Base-by-base conservation (phyloP, 2,888 invertebrate genomes). In the Andrena bicolor region DNA sequence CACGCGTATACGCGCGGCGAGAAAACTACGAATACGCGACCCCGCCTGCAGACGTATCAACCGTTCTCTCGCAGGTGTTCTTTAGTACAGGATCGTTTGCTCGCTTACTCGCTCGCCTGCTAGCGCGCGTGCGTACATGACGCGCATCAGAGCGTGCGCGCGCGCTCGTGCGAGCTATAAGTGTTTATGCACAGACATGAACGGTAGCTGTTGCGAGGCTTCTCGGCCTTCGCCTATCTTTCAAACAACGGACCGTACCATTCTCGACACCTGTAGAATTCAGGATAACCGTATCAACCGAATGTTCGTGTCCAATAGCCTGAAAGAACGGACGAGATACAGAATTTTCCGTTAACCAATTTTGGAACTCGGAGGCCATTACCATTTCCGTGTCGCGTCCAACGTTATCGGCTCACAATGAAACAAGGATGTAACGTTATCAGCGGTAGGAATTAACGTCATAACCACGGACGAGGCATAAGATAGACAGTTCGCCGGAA, bases 41-140 rank as follows among this genome's bases (percentile, higher is more conserved):
- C 80, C 63, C 80, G 73, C 66, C 72, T 80, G 60, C 48, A 63
- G 61, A 63, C 61, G 72, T 23, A 68, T 68, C 72, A n/a, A 70
- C 64, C 77, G 73, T 63, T 49, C 68, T 72, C 68, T 13, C 68
- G 26, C 77, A 76, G 86, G 69, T 83, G 79, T 70, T 49, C 61
- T 48, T 73, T 10, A 49, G 23, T 35, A 32, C 56, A 35, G 20
- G 60, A 28, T 61, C 20, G 28, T 30, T 53, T 58, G 51, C 63
- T 60, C 51, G 56, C 61, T 41, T 56, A 56, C 60, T 7, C 16
- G 51, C 64, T 35, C 48, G 28, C 20, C 41, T 41, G 41, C 41
- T 8, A 10, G 23, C 73, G 53, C 48, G 41, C 28, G 53, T 10
- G 10, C n/a, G 41, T 26, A 23, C 35, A 48, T 48, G 30, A 16